Conservation (phyloP, 2,113 vertebrate species). For the Merops nubicus region DNA sequence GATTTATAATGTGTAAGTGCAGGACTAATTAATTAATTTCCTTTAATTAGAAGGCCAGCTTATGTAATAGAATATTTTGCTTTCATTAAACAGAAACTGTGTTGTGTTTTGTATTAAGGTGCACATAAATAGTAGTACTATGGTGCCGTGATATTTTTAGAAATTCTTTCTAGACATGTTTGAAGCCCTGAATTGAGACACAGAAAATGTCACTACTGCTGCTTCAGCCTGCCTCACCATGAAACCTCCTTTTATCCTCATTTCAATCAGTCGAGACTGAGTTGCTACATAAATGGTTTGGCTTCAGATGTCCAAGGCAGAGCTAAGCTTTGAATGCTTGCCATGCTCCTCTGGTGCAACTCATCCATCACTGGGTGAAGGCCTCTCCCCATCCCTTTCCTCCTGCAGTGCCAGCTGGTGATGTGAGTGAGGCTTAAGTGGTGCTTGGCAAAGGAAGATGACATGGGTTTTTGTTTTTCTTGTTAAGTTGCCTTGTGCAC, state of each 20-base stretch:
- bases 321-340: not conserved
- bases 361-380: not conserved
- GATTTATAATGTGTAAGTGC: not conserved
- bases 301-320: not conserved
- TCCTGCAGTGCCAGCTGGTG: not conserved
- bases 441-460: not conserved
- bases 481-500: fast-evolving
- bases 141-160: not conserved
- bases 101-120: not conserved
- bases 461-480: not conserved
- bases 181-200: not conserved
- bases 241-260: not conserved
- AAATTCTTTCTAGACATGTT: not conserved
- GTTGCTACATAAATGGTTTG: not conserved
- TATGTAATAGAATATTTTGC: not conserved
- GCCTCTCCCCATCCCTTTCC: not conserved
- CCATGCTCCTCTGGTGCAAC: fast-evolving
- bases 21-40: not conserved
- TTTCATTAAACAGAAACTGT: not conserved
- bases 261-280: not conserved
- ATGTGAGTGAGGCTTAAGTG: not conserved
- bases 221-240: not conserved
- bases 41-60: not conserved
- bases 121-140: not conserved
- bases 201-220: not conserved